Evolutionary conservation across 2,888 invertebrate genomes (phyloP).

Genomic region (Drymonia ruficornis): DNA sequence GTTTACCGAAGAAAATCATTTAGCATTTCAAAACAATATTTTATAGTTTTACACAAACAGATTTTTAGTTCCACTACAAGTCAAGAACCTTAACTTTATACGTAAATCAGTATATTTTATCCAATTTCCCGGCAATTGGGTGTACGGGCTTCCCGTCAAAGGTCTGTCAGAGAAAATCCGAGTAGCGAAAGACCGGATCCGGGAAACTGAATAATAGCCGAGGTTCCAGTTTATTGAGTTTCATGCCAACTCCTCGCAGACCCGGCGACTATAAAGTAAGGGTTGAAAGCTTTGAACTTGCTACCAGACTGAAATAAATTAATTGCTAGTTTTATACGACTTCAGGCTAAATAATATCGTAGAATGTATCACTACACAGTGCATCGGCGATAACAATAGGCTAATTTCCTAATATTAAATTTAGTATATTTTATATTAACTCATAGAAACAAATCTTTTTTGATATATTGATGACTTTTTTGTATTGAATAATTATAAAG

Average conservation of each 20-base stretch:
- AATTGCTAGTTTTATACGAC: neutral
- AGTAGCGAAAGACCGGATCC: neutral
- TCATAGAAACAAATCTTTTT: no score
- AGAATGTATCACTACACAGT: no score
- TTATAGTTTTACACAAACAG: no score
- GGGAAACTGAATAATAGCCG: conserved; percentile 13
- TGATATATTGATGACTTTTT: no score
- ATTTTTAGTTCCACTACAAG: no score
- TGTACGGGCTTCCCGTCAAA: conserved; percentile 11
- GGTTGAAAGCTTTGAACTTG: conserved; percentile 3
- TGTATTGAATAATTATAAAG: no score
- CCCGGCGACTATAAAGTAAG: neutral
- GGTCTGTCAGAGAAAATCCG: neutral
- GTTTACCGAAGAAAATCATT: no score
- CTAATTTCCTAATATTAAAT: no score
- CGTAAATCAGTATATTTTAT: conserved; percentile 8
- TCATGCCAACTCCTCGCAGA: conserved; percentile 9
- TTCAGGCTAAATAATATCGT: neutral
- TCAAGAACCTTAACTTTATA: neutral
- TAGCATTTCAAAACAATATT: no score
- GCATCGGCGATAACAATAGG: no score
- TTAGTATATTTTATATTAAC: no score
- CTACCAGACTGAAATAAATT: neutral
- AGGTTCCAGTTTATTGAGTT: conserved; percentile 19
- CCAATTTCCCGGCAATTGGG: conserved; percentile 10